Evolutionary conservation across 2,797 vertebrate genomes (phyloP), one percentile per base, ranked within the genome.

Genomic region (Microcaecilia unicolor): DNA sequence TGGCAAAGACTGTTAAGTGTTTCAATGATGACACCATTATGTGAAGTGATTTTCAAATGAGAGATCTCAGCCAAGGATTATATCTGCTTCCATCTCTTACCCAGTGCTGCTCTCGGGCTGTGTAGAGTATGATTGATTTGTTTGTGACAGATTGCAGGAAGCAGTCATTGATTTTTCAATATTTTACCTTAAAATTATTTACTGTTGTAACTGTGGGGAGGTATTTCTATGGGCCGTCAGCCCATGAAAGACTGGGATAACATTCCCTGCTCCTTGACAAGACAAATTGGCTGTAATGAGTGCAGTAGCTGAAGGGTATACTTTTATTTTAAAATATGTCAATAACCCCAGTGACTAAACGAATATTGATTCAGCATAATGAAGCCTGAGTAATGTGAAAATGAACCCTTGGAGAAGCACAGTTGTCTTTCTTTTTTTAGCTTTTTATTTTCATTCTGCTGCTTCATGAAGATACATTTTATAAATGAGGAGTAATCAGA

Each of bases 21-120:
- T 92, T 90, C 92, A 94, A 89, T 93, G 90, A 97, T 93, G 90
- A 89, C 82, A 91, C 88, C 87, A 89, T 97, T 92, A 93, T 87
- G 85, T 86, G 88, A 88, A 88, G 85, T 73, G 83, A 90, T 92
- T 90, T 81, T 79, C 80, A 89, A 93, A 92, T 83, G 82, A 89
- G 89, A 91, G 85, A 86, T 86, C 88, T 90, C 79, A 88, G 86
- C 84, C 83, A 86, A 86, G 89, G 90, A 88, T 86, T 89, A 80
- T 83, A 76, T 73, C 80, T 79, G 80, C 78, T 74, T 68, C 67
- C 72, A 69, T 76, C 71, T 73, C 74, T 73, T 76, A 72, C 55
- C n/a, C 68, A 61, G 70, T 78, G 80, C 64, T 67, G 64, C 82
- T 80, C 78, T 67, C 85, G 72, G 84, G 82, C 81, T 72, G 77